A percentile compares a stretch with the other conserved stretches of the same genome.
Conservation (phyloP, 2,888 invertebrate species). For the Pseudanteris insignis region DNA sequence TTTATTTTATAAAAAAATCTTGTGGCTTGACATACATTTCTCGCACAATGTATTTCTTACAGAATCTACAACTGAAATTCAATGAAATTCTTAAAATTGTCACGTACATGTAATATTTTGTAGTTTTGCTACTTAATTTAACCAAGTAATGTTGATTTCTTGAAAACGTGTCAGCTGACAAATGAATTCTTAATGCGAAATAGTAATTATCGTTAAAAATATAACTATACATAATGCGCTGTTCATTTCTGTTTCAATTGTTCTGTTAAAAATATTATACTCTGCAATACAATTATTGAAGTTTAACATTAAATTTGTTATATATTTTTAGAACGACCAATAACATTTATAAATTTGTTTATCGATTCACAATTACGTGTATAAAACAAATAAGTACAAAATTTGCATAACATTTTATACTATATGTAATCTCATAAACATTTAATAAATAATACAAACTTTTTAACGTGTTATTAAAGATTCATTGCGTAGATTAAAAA, state of each 20-base stretch:
- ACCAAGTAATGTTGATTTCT: too few species aligned
- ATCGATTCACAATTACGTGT: slow-evolving; percentile 7
- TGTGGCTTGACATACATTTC: too few species aligned
- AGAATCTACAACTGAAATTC: too few species aligned
- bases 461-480: slow-evolving; percentile 4
- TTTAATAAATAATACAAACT: slow-evolving; percentile 12
- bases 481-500: slow-evolving; percentile 6
- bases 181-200: too few species aligned
- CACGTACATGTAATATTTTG: too few species aligned
- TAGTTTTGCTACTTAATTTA: too few species aligned
- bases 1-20: too few species aligned
- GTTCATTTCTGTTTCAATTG: neutral
- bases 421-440: slow-evolving; percentile 7
- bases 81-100: too few species aligned
- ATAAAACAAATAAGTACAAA: slow-evolving; percentile 18
- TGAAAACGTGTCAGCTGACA: too few species aligned
- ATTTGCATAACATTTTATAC: slow-evolving; percentile 4
- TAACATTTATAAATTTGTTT: slow-evolving; percentile 6
- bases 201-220: too few species aligned
- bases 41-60: too few species aligned
- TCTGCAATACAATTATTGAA: neutral
- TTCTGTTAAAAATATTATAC: neutral
- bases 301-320: slow-evolving; percentile 1
- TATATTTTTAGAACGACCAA: slow-evolving; percentile 6
- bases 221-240: too few species aligned